These are phyloP conservation scores for Dendrophyllia cribrosa DNA, from an alignment of 64 coral and sea anemone genomes.

Conservation along the genomic window DNA sequence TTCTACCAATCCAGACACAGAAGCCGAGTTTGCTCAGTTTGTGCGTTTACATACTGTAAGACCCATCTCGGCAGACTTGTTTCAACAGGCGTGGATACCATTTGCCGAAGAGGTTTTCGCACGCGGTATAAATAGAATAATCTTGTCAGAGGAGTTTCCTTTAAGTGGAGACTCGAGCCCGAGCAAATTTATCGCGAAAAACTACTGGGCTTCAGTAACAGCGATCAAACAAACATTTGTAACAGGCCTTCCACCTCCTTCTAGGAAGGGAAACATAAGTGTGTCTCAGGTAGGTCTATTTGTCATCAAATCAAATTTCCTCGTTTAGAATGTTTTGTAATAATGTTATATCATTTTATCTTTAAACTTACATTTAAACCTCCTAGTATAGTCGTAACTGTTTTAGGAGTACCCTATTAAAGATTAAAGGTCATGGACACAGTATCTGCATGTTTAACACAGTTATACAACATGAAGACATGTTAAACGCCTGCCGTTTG, in stretches of 20 bases:
- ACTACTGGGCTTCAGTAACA: constrained; percentile 71
- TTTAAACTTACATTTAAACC: no score
- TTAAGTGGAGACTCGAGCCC: constrained; percentile 67
- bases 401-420: no score
- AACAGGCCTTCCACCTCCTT: constrained; percentile 65
- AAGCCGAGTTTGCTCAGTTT: constrained; percentile 72
- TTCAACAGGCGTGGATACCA: constrained; percentile 88
- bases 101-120: constrained; percentile 59
- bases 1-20: neutral
- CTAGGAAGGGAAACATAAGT: constrained; percentile 73
- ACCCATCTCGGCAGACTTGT: constrained; percentile 73
- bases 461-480: no score
- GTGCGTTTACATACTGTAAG: constrained; percentile 75
- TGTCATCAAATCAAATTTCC: neutral
- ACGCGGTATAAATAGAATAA: constrained; percentile 78
- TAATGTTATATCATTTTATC: no score
- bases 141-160: constrained; percentile 69
- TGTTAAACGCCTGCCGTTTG: no score
- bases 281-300: constrained; percentile 70
- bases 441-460: no score
- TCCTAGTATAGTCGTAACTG: no score
- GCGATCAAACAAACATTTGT: constrained; percentile 75
- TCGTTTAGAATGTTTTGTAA: no score
- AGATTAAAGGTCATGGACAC: no score
- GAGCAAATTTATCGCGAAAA: constrained; percentile 81